phyloP scores from a whole-genome alignment of 2,888 invertebrate species.

The Mactromeris polynyma region DNA sequence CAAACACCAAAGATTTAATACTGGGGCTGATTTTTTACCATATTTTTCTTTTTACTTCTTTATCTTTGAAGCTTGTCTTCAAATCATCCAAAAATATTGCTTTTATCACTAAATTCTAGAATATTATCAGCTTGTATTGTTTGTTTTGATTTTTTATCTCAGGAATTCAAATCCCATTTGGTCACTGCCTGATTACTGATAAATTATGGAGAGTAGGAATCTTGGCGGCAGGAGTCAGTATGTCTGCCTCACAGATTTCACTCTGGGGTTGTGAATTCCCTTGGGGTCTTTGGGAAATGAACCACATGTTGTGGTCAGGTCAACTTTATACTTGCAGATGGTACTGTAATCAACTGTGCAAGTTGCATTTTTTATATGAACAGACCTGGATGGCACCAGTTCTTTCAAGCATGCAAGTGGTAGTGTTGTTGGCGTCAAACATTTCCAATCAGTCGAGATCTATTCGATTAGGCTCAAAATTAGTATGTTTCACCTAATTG shows the following conservation, averaged over 20 bases:
- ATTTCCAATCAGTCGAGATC: background rate
- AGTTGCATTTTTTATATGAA: background rate
- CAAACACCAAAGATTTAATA: background rate
- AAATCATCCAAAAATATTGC: background rate
- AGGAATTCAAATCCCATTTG: slow-evolving; percentile 23
- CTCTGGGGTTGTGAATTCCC: background rate
- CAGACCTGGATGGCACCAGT: background rate
- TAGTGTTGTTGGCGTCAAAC: background rate
- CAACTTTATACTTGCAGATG: slow-evolving; percentile 2
- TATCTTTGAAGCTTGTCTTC: slow-evolving; percentile 17
- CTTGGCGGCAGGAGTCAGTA: background rate
- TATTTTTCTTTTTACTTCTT: background rate
- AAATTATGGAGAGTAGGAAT: slow-evolving; percentile 5
- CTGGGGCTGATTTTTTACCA: background rate
- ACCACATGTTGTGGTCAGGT: slow-evolving; percentile 18
- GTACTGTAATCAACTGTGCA: background rate
- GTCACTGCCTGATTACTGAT: slow-evolving; percentile 12
- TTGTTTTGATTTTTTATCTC: slow-evolving; percentile 23
- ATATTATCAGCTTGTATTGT: background rate
- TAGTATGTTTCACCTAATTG: background rate
- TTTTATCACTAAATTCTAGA: background rate
- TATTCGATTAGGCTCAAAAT: background rate
- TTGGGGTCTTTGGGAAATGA: slow-evolving; percentile 1
- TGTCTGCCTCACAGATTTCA: background rate
- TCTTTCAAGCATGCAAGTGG: background rate